phyloP scores from a whole-genome alignment of 1,140 invertebrate species.

The Latrodectus geometricus region DNA sequence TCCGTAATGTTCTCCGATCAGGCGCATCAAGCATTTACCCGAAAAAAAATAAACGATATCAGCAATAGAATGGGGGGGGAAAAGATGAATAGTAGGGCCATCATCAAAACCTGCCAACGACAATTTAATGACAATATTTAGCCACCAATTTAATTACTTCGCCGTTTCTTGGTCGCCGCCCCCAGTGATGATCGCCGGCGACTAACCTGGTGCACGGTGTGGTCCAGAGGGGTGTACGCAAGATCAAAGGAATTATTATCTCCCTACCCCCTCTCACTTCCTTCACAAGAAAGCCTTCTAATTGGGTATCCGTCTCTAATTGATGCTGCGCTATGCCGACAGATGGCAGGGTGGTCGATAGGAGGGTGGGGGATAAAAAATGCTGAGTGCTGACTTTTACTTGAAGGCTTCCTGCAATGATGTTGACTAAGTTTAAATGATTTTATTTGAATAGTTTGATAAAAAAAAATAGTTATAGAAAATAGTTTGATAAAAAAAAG shows the following conservation, averaged over 20 bases:
- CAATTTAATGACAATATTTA: slow-evolving; percentile 59
- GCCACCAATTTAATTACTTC: slow-evolving; percentile 50
- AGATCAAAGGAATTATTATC: not conserved
- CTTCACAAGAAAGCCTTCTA: not conserved
- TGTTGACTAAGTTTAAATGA: too few relatives aligned
- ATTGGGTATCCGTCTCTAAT: slow-evolving; percentile 36
- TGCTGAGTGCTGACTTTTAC: too few relatives aligned
- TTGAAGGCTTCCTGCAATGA: too few relatives aligned
- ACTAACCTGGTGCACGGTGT: slow-evolving; percentile 23
- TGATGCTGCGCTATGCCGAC: slow-evolving; percentile 24
- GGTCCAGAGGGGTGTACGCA: not conserved
- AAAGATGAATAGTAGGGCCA: not conserved
- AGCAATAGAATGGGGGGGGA: not conserved
- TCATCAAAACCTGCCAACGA: slow-evolving; percentile 50
- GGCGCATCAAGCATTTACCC: not conserved
- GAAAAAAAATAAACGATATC: not conserved
- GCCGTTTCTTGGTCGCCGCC: slow-evolving; percentile 28
- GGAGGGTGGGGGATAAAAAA: not conserved
- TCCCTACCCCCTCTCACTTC: not conserved
- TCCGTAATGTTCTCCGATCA: too few relatives aligned
- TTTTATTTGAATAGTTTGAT: too few relatives aligned
- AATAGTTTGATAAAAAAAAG: too few relatives aligned
- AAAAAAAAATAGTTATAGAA: too few relatives aligned
- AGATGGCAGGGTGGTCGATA: slow-evolving; percentile 13
- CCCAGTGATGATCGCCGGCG: slow-evolving; percentile 4